phyloP scores from a whole-genome alignment of 1,140 invertebrate genomes.

The Bombus haemorrhoidalis region DNA sequence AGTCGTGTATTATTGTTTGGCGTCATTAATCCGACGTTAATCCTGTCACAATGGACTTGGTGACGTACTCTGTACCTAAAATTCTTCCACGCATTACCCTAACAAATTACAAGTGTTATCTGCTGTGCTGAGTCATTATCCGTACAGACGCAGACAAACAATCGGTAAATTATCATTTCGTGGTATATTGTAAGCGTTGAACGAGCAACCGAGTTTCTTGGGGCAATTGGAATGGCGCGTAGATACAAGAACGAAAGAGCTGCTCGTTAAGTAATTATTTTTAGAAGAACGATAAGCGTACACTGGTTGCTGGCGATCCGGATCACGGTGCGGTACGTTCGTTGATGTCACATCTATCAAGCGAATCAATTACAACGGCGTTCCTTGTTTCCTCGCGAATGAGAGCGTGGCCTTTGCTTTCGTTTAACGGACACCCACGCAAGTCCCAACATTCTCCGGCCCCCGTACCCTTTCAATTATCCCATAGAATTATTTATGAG shows the following conservation, averaged over 20 bases:
- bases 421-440: conserved; percentile 51
- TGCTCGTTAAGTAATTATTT: conserved; percentile 41
- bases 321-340: conserved; percentile 5
- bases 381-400: conserved; percentile 39
- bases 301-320: neutral
- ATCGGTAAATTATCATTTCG: neutral
- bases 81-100: neutral
- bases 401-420: conserved; percentile 42
- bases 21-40: neutral
- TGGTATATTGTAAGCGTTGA: no score
- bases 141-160: neutral
- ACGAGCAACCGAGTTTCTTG: neutral
- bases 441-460: neutral
- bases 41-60: neutral
- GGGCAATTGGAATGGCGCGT: neutral
- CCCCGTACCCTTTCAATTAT: conserved; percentile 48
- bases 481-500: conserved; percentile 61
- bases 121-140: neutral
- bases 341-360: conserved; percentile 40
- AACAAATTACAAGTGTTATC: neutral
- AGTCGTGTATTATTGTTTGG: no score
- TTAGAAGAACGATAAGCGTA: conserved; percentile 30
- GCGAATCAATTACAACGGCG: conserved; percentile 44
- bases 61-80: neutral
- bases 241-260: neutral